Base-by-base conservation (phyloP, 2,888 invertebrate genomes). In the Balanococcus diminutus region DNA sequence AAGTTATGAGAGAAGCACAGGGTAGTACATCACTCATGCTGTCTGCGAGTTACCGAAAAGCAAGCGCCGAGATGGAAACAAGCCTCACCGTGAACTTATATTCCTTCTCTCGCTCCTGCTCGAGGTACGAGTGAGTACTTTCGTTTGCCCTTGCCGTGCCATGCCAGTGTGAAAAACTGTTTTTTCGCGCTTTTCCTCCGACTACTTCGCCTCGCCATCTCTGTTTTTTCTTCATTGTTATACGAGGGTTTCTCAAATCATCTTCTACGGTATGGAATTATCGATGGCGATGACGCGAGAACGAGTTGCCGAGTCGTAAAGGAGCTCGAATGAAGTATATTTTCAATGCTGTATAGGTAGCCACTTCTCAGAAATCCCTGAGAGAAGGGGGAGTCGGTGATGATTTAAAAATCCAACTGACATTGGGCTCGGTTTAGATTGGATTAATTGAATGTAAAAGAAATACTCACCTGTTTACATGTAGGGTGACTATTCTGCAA, bases 1-100 rank as follows among this genome's bases (percentile, higher is more conserved):
- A 85, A 86, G 84, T 86, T 86, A 86, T 86, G 86, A 81, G 81
- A 86, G 46, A 84, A 67, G 84, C 61, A 84, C 67, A 67, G 67
- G 67, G 84, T 84, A 61, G 84, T 84, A 84, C 84, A 84, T 84
- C 84, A 84, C 84, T 84, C 84, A 84, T 84, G 84, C 84, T 84
- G 84, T 84, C 84, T 84, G 39, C 84, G 84, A 84, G 84, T 84
- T 67, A 28, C 31, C 25, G 28, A 56, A 61, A 31, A 32, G 84
- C 46, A 19, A 84, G 39, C 36, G 39, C 31, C 56, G 84, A 61
- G 36, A 32, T 61, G 61, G 61, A 25, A 67, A 19, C 25, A 39
- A 42, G 42, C 39, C 82, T 51, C 19, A n/a, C n/a, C 56, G 56
- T 51, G 82, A 82, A 82, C 28, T 82, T 51, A 82, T 82, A 72